phyloP scores from a whole-genome alignment of 2,797 vertebrate species.

The Apogon hyalosoma region DNA sequence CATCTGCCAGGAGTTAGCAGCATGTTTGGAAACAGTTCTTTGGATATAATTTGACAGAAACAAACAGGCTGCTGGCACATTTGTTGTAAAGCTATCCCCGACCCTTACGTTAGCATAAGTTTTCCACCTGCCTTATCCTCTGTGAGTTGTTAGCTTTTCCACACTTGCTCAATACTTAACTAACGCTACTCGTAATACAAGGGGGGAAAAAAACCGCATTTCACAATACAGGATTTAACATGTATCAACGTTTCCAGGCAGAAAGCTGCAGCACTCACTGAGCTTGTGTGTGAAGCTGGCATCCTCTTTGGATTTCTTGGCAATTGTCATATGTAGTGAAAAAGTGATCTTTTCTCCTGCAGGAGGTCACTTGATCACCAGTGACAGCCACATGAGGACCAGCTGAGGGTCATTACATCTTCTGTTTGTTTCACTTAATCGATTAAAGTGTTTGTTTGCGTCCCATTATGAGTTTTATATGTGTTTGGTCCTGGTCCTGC shows the following conservation, averaged over 20 bases:
- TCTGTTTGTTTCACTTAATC: constrained; percentile 33
- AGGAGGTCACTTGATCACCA: constrained; percentile 79
- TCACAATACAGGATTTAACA: neutral
- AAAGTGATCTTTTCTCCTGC: constrained; percentile 13
- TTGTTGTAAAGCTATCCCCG: too few species aligned
- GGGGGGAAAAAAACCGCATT: neutral
- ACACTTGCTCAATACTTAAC: constrained; percentile 16
- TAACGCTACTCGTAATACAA: neutral
- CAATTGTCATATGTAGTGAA: neutral
- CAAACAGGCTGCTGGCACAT: neutral
- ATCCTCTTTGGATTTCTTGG: neutral
- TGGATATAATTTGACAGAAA: neutral
- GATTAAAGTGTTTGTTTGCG: constrained; percentile 16
- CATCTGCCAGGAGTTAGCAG: constrained; percentile 57
- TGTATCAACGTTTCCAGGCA: neutral
- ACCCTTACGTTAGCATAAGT: neutral
- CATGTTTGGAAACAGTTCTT: neutral
- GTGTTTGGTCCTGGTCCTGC: neutral
- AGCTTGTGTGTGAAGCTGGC: constrained; percentile 16
- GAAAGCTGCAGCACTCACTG: neutral
- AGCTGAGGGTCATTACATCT: constrained; percentile 87
- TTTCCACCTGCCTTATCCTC: constrained; percentile 33
- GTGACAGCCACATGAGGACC: constrained; percentile 85
- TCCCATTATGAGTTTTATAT: neutral
- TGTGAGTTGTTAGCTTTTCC: constrained; percentile 1